Evolutionary conservation across 2,797 vertebrate species (phyloP).

Genomic region (Onychomys arenicola): DNA sequence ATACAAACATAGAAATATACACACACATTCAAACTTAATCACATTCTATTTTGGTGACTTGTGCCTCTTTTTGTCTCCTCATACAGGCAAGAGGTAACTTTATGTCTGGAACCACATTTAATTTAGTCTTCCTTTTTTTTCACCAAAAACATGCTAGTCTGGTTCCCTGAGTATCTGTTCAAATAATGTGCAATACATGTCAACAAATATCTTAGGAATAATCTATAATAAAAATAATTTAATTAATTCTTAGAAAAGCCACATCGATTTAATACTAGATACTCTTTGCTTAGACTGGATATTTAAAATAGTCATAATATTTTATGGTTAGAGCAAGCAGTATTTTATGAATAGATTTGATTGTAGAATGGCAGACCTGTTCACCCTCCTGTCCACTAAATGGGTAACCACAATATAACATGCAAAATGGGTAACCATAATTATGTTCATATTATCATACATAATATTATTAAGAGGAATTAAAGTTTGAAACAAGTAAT

Average conservation of each 20-base stretch:
- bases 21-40: neutral
- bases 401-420: constrained; percentile 6
- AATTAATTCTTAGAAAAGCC: neutral
- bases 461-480: neutral
- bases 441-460: constrained; percentile 29
- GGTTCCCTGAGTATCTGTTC: neutral
- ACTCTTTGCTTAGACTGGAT: neutral
- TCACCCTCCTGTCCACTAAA: constrained; percentile 39
- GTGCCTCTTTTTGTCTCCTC: neutral
- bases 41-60: neutral
- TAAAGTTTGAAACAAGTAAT: neutral
- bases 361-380: constrained; percentile 25
- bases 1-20: neutral
- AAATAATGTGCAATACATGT: constrained; percentile 2
- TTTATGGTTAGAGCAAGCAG: neutral
- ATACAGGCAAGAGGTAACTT: neutral
- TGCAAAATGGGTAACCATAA: constrained; percentile 34
- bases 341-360: constrained; percentile 1
- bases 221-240: constrained; percentile 30
- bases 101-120: neutral
- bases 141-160: neutral
- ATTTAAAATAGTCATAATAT: constrained; percentile 5
- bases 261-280: neutral
- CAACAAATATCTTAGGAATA: constrained; percentile 9
- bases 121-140: neutral